Conservation (phyloP, 2,113 vertebrate species). For the Elephas maximus region DNA sequence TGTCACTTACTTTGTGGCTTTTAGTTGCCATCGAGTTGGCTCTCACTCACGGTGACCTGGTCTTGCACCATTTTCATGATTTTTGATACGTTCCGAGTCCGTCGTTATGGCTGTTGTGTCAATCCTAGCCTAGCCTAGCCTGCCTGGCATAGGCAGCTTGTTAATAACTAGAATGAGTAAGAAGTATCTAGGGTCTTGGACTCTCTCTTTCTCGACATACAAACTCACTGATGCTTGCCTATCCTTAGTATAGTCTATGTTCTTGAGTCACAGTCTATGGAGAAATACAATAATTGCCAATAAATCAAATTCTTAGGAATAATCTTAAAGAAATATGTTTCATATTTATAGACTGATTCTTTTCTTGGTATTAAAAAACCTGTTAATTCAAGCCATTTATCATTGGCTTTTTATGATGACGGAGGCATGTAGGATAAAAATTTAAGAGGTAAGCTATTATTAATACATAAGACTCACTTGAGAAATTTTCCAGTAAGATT, state of each 20-base stretch:
- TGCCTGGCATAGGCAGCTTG: not conserved
- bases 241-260: not conserved
- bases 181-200: not conserved
- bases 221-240: not conserved
- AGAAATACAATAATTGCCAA: slow-evolving; percentile 7
- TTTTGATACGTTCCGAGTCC: not conserved
- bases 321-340: not conserved
- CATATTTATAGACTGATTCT: not conserved
- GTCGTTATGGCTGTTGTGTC: not conserved
- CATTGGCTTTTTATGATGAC: not conserved
- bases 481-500: not conserved
- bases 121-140: not conserved
- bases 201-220: not conserved
- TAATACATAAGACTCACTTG: not conserved
- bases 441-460: slow-evolving; percentile 14
- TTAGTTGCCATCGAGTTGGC: not conserved
- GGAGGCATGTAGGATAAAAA: not conserved
- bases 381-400: slow-evolving; percentile 30
- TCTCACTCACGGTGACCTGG: not conserved
- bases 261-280: not conserved
- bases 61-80: not conserved
- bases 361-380: slow-evolving; percentile 48
- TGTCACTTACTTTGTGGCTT: not conserved
- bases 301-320: slow-evolving; percentile 43
- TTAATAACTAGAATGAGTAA: not conserved